Percentiles rank a stretch among this genome's conserved stretches.
phyloP scores from a whole-genome alignment of 2,888 invertebrate species.

The Beris morrisii region DNA sequence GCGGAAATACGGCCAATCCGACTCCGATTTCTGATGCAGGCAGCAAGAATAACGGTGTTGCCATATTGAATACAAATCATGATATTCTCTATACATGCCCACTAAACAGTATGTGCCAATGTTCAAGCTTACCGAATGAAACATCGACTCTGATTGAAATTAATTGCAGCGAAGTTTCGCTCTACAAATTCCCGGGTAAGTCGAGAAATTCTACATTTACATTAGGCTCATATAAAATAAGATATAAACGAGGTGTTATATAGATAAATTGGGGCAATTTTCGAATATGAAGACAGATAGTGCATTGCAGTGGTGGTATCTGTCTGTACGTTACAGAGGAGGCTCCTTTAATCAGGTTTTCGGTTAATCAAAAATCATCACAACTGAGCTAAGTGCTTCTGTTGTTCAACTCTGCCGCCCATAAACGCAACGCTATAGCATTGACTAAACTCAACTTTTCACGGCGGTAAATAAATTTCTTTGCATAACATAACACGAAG shows the following conservation, averaged over 20 bases:
- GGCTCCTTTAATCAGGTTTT: too few relatives aligned
- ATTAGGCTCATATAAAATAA: not conserved
- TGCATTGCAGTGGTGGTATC: too few relatives aligned
- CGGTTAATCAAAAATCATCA: too few relatives aligned
- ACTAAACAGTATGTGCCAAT: constrained; percentile 57
- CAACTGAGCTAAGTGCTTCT: too few relatives aligned
- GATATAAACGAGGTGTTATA: not conserved
- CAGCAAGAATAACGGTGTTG: constrained; percentile 42
- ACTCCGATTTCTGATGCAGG: constrained; percentile 11
- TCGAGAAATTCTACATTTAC: constrained; percentile 13
- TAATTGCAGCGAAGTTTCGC: constrained; percentile 57
- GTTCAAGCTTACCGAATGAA: constrained; percentile 56
- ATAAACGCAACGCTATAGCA: too few relatives aligned
- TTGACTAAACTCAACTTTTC: too few relatives aligned
- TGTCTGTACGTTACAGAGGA: too few relatives aligned
- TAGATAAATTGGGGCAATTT: too few relatives aligned
- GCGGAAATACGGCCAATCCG: constrained; percentile 33
- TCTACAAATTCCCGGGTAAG: constrained; percentile 58
- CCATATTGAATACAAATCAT: constrained; percentile 52
- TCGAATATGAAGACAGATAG: too few relatives aligned
- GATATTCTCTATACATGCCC: constrained; percentile 55
- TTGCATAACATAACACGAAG: too few relatives aligned
- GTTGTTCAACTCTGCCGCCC: too few relatives aligned
- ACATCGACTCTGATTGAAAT: constrained; percentile 56
- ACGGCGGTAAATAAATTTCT: too few relatives aligned